Evolutionary conservation across 2,888 invertebrate genomes (phyloP), one percentile per base, ranked within the genome.

Genomic region (Cremastinae sp.): DNA sequence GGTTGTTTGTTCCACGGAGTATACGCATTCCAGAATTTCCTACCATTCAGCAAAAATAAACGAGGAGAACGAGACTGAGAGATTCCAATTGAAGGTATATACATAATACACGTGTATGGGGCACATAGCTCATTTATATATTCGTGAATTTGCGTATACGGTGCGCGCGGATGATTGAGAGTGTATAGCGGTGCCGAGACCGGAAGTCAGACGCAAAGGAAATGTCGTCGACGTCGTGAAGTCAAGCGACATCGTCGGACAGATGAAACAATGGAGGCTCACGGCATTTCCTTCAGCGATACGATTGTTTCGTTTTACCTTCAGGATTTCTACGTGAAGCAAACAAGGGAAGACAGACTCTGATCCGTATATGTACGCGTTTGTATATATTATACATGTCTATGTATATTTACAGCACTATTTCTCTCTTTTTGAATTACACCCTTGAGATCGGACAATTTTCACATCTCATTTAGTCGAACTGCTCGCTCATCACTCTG

Each of bases 281-380:
- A 84, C 80, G 83, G 84, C 47, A 64, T 84, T 87, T 88, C 88
- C 88, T 88, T 84, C 87, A 70, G 84, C 85, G 88, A 88, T 88
- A 88, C 82, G 85, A 88, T 88, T 88, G 84, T 85, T 58, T 69
- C 61, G 64, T 70, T 38, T 28, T 56, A 68, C 62, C 69, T 68
- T 56, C 54, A 59, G 62, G 62, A 64, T 34, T 49, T 49, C 69
- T 51, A 49, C 28, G 9, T 68, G 9, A 36, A 56, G 66, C 22
- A 58, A 14, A 18, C 28, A 34, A 41, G 18, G 49, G 41, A 18
- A 20, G 58, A 47, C 12, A 43, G 54, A 14, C 9, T n/a, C n/a
- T 28, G 28, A 28, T 28, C 28, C 28, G 5, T 28, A 28, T 5
- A 28, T 28, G 28, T 5, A 5, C 28, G 28, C 28, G n/a, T n/a